A percentile compares a stretch with the other conserved stretches of the same genome.
These are phyloP conservation scores for Coecobrya sp. DNA, from an alignment of 2,888 invertebrate species.

Conservation along the genomic window DNA sequence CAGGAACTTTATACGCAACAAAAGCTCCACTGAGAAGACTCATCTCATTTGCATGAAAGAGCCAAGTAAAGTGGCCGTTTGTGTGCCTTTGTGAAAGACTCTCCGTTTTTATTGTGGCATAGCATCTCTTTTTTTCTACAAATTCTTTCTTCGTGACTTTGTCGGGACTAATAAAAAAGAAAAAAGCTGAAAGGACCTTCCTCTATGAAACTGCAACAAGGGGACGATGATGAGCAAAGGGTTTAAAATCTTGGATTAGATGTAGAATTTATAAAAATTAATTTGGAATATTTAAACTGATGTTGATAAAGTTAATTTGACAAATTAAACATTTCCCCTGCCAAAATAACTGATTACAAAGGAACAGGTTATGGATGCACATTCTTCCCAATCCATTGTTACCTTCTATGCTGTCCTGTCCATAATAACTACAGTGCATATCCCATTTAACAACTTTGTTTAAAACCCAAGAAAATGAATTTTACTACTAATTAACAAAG, in stretches of 20 bases:
- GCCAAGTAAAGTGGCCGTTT: conserved; percentile 68
- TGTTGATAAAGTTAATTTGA: conserved; percentile 25
- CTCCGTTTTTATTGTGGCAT: conserved; percentile 67
- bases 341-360: conserved; percentile 32
- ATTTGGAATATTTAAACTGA: not conserved
- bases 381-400: not conserved
- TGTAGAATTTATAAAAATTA: not conserved
- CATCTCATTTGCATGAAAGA: conserved; percentile 77
- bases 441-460: not conserved
- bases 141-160: conserved; percentile 64
- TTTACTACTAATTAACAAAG: conserved; percentile 59
- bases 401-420: no score
- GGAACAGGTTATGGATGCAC: not conserved
- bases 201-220: not conserved
- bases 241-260: not conserved
- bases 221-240: conserved; percentile 14
- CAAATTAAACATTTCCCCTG: conserved; percentile 29
- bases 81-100: conserved; percentile 70
- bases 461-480: conserved; percentile 13
- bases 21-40: conserved; percentile 63
- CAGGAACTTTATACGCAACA: conserved; percentile 72
- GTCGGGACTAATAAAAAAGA: conserved; percentile 80
- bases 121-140: conserved; percentile 58
- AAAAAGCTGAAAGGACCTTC: conserved; percentile 59
- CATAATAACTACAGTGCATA: no score